Conservation (phyloP, 1,140 invertebrate species). For the Drosophila bipectinata region DNA sequence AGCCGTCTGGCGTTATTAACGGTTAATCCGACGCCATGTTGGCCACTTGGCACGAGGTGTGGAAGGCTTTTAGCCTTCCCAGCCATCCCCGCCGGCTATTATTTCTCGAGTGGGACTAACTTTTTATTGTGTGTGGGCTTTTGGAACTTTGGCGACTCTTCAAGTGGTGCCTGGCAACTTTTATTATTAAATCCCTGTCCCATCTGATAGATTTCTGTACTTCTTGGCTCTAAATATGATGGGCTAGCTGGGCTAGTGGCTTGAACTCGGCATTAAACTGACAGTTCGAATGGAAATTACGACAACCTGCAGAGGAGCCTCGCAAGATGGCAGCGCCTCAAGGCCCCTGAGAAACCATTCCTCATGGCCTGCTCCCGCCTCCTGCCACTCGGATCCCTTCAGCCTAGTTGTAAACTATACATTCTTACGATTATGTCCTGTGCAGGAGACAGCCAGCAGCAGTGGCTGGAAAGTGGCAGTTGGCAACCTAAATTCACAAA, state of each 20-base stretch:
- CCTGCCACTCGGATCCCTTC: neutral
- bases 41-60: constrained; percentile 28
- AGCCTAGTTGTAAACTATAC: constrained; percentile 28
- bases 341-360: neutral
- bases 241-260: neutral
- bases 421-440: constrained; percentile 21
- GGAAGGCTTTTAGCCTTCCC: constrained; percentile 2
- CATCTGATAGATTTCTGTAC: no score
- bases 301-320: constrained; percentile 9
- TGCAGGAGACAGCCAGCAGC: constrained; percentile 9
- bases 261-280: neutral
- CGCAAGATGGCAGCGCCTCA: constrained; percentile 11
- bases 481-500: constrained; percentile 50
- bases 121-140: neutral
- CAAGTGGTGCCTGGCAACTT: no score
- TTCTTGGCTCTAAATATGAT: neutral
- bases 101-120: no score
- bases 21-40: constrained; percentile 61
- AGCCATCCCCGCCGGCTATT: no score
- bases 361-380: neutral
- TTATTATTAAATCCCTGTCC: no score
- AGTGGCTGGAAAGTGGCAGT: constrained; percentile 12
- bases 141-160: constrained; percentile 26
- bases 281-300: constrained; percentile 5
- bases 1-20: constrained; percentile 62